These are phyloP conservation scores for Sepiola atlantica DNA, from an alignment of 2,888 invertebrate species.

Conservation along the genomic window DNA sequence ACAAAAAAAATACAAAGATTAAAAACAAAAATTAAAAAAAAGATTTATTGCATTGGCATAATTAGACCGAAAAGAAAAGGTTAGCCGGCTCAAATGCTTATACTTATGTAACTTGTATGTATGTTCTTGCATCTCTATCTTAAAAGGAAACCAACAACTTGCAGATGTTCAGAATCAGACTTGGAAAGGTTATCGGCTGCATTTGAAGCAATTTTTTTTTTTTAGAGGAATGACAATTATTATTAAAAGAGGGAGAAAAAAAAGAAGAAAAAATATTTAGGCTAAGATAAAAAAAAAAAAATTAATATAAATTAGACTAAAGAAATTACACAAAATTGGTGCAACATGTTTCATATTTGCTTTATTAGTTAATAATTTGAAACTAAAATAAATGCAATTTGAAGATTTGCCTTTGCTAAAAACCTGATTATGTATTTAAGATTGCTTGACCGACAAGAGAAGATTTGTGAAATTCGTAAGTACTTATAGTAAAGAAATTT, in stretches of 20 bases:
- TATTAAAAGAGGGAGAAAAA: background rate
- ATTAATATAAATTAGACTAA: background rate
- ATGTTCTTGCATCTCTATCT: background rate
- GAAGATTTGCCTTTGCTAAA: background rate
- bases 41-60: background rate
- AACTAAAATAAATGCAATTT: background rate
- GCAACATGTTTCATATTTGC: background rate
- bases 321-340: background rate
- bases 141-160: background rate
- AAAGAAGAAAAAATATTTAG: background rate
- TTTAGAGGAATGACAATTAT: background rate
- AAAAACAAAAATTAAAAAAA: background rate
- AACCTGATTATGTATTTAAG: background rate
- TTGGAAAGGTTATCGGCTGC: background rate
- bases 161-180: background rate
- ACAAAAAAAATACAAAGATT: background rate
- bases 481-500: background rate
- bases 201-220: background rate
- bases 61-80: background rate
- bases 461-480: background rate
- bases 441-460: background rate
- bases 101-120: background rate
- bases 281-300: background rate
- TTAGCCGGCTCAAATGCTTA: constrained; percentile 2
- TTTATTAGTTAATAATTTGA: background rate